Conservation (phyloP, 2,113 vertebrate species). For the Dissostichus mawsoni region DNA sequence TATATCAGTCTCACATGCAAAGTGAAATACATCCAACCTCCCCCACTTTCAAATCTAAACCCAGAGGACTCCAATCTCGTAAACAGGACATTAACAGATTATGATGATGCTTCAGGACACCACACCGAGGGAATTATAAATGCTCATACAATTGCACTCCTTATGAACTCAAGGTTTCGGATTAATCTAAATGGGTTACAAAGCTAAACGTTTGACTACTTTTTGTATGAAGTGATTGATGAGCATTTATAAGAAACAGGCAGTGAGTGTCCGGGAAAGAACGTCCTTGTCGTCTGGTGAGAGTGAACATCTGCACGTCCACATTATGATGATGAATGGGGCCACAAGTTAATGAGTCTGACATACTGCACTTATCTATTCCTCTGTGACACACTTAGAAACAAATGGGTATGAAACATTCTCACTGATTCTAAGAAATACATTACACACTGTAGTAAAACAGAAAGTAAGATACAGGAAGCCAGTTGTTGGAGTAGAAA, state of each 20-base stretch:
- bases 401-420: constrained; percentile 23
- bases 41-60: constrained; percentile 15
- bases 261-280: constrained; percentile 13
- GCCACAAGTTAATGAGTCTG: constrained; percentile 57
- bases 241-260: background rate
- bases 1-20: background rate
- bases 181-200: background rate
- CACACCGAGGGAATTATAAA: constrained; percentile 31
- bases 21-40: background rate
- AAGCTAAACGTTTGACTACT: background rate
- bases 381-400: constrained; percentile 53
- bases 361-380: constrained; percentile 67
- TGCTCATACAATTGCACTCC: constrained; percentile 10
- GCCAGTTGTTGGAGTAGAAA: constrained; percentile 45
- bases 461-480: constrained; percentile 29
- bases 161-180: background rate
- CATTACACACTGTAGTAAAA: constrained; percentile 2
- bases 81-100: constrained; percentile 58
- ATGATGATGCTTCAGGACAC: constrained; percentile 29
- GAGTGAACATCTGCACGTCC: constrained; percentile 61
- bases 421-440: constrained; percentile 9
- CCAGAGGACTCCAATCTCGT: constrained; percentile 41
- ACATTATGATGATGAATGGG: constrained; percentile 48
- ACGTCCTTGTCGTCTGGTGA: background rate
- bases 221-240: constrained; percentile 9